phyloP scores from a whole-genome alignment of 2,888 invertebrate genomes.

The Noctua fimbriata region DNA sequence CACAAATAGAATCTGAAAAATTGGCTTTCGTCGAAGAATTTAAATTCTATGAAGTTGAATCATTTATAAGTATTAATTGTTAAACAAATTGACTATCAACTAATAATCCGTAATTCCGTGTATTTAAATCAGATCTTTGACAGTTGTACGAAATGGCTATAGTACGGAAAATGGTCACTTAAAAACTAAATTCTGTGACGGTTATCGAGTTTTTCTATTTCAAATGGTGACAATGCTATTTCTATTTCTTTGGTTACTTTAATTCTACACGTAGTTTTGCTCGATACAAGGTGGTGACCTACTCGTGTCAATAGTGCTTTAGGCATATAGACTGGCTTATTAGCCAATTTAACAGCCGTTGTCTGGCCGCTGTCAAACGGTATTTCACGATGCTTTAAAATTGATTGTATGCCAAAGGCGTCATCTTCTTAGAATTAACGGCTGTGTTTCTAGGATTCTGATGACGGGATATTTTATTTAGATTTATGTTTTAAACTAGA shows the following conservation, averaged over 20 bases:
- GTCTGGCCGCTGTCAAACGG: conserved; percentile 32
- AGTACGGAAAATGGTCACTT: background rate
- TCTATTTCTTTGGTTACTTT: background rate
- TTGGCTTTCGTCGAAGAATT: background rate
- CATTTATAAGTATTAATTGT: no score
- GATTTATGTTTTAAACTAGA: background rate
- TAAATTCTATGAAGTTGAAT: background rate
- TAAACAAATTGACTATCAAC: no score
- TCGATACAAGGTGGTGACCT: conserved; percentile 22
- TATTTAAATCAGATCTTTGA: background rate
- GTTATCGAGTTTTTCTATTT: background rate
- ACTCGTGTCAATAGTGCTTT: conserved; percentile 35
- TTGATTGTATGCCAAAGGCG: conserved; percentile 21
- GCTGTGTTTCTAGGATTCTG: conserved; percentile 13
- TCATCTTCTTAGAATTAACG: conserved; percentile 1
- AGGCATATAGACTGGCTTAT: conserved; percentile 49
- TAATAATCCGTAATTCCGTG: background rate
- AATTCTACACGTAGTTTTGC: conserved; percentile 29
- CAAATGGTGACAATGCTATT: conserved; percentile 6
- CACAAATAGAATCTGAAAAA: no score
- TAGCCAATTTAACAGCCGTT: conserved; percentile 38
- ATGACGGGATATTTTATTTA: background rate
- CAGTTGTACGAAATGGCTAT: background rate
- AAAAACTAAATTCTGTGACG: background rate
- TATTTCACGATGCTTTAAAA: conserved; percentile 22